Conservation (phyloP, 92 coral and sea anemone species). For the Actinostola sp. region DNA sequence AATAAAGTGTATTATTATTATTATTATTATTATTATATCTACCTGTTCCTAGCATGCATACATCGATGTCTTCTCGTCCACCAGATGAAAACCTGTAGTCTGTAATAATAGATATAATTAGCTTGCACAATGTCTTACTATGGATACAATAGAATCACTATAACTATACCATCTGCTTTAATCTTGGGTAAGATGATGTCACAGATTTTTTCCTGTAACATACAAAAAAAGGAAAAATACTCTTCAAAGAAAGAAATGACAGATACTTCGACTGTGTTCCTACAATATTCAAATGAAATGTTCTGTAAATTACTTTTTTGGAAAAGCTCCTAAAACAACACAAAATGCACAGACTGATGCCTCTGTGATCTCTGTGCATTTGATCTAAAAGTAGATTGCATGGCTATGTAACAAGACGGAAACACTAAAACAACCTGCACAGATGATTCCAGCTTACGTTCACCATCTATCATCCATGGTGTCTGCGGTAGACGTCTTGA, state of each 20-base stretch:
- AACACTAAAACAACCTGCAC: conserved; percentile 73
- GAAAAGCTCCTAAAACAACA: too few relatives aligned
- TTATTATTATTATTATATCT: background rate
- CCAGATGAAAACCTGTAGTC: conserved; percentile 91
- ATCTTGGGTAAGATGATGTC: conserved; percentile 57
- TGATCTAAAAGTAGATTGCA: too few relatives aligned
- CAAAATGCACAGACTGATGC: too few relatives aligned
- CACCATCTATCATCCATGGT: conserved; percentile 90
- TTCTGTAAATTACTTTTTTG: too few relatives aligned
- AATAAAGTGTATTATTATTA: too few relatives aligned
- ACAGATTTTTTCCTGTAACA: conserved; percentile 84
- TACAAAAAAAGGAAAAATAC: background rate
- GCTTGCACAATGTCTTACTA: too few relatives aligned
- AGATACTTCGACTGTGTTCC: too few relatives aligned
- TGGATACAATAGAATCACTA: too few relatives aligned
- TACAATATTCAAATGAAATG: too few relatives aligned
- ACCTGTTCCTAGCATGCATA: conserved; percentile 95
- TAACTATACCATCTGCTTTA: conserved; percentile 64
- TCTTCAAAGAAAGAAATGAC: background rate
- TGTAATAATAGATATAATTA: too few relatives aligned
- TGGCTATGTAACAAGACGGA: too few relatives aligned
- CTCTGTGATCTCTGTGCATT: too few relatives aligned
- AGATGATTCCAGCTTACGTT: conserved; percentile 81
- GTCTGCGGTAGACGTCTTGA: conserved; percentile 88
- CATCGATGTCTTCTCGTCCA: conserved; percentile 97